A percentile compares a stretch with the other conserved stretches of the same genome.
phyloP scores from a whole-genome alignment of 2,797 vertebrate genomes.

The Phalloptychus januarius region DNA sequence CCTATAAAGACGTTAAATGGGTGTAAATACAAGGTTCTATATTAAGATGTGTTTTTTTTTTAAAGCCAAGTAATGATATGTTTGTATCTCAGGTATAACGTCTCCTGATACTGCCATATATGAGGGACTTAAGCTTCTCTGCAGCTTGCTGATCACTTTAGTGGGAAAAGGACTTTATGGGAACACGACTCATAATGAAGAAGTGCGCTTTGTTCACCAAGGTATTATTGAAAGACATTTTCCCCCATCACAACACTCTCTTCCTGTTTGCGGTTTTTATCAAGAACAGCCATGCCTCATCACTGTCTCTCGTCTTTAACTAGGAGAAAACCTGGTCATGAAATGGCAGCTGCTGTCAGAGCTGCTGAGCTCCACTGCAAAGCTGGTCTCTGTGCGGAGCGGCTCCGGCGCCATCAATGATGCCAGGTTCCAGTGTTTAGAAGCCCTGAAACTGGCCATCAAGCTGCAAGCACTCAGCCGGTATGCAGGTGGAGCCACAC shows the following conservation, averaged over 20 bases:
- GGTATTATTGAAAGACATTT: conserved; percentile 68
- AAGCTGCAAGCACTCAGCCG: conserved; percentile 86
- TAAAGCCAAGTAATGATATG: not conserved
- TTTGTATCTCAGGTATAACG: conserved; percentile 78
- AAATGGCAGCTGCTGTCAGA: conserved; percentile 93
- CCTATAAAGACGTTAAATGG: not conserved
- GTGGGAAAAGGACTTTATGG: conserved; percentile 84
- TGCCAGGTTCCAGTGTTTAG: conserved; percentile 90
- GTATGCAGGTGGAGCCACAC: conserved; percentile 65
- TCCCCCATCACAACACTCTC: not conserved
- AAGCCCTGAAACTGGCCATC: conserved; percentile 87
- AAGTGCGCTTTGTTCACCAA: conserved; percentile 82
- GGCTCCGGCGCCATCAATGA: conserved; percentile 82
- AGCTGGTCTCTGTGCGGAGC: conserved; percentile 81
- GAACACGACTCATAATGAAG: conserved; percentile 43
- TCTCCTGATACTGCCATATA: conserved; percentile 83
- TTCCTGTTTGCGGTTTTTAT: not conserved
- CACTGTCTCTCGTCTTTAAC: not conserved
- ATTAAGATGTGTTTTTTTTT: not conserved
- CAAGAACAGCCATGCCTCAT: not conserved
- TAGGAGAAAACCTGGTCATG: conserved; percentile 88
- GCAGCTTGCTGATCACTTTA: conserved; percentile 86
- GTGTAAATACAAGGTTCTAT: not conserved
- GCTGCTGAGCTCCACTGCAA: conserved; percentile 84
- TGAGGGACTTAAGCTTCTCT: conserved; percentile 88